Evolutionary conservation across 2,888 invertebrate species (phyloP), one percentile per base, ranked within the genome.

Genomic region (Pherbina coryleti): DNA sequence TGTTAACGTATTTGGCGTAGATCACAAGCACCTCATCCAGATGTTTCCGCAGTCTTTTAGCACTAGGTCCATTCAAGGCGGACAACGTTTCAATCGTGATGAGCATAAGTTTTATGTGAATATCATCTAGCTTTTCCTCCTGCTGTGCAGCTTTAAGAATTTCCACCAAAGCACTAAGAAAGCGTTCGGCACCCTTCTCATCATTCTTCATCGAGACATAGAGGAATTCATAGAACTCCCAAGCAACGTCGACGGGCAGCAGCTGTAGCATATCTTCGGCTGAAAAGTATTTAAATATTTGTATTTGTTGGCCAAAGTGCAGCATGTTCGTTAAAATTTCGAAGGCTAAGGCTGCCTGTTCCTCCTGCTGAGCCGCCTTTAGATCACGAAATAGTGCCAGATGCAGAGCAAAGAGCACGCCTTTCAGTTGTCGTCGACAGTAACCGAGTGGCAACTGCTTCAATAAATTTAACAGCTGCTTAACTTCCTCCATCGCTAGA

Each of bases 241-340:
- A 77, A 5, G 84, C 84, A 2, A 62, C 79, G 1, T 79, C 60
- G 7, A 85, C 78, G 9, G 87, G 85, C 8, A 89, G 80, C 44
- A 87, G 76, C 49, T 80, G 74, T 17, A 88, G 78, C 49, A 89
- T 80, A 1, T 84, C 79, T 31, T 80, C 57, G 62, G 83, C 79
- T 19, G 85, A 83, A 11, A 89, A 84, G 77, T 85, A 84, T 14
- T 82, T 84, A 73, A 86, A 87, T 31, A 89, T 81, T 71, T 86
- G 81, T 72, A 89, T 78, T 28, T 84, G 83, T 19, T 84, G 84
- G 0, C 89, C 89, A 76, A 89, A 89, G 76, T 89, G 88, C 69
- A 89, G 81, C 31, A 89, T 55, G 81, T 87, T 89, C 88, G 76
- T 82, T 9, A 86, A 67, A 5, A 84, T 75, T 5, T 83, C 82